A percentile compares a stretch with the other conserved stretches of the same genome.
phyloP scores from a whole-genome alignment of 2,113 vertebrate genomes.

The Cyrtonyx montezumae region DNA sequence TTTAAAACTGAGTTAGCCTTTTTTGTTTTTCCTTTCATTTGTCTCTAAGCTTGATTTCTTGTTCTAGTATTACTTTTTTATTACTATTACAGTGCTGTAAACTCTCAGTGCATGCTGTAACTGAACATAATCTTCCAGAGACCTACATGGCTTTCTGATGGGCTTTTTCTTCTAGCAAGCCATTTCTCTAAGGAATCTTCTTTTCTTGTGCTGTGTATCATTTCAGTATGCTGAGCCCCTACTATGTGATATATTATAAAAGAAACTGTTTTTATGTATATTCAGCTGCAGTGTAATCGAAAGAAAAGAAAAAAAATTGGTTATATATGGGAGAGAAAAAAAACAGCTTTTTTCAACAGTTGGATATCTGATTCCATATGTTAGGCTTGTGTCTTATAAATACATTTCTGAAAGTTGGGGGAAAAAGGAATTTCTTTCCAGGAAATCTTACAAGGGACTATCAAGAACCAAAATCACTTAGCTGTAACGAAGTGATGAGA shows the following conservation, averaged over 20 bases:
- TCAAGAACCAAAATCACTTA: background rate
- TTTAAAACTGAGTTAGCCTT: background rate
- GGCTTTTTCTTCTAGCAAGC: background rate
- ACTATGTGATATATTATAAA: background rate
- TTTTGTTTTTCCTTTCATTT: background rate
- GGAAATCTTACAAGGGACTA: background rate
- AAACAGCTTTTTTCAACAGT: background rate
- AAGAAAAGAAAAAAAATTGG: background rate
- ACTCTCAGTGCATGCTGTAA: background rate
- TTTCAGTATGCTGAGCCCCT: background rate
- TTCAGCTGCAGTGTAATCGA: background rate
- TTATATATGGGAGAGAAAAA: background rate
- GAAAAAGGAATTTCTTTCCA: background rate
- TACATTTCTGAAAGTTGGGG: background rate
- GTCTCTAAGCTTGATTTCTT: background rate
- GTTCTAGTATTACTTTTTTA: background rate
- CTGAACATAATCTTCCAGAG: background rate
- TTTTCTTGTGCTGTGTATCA: background rate
- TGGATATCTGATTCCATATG: background rate
- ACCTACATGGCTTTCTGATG: background rate
- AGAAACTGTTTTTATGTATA: background rate
- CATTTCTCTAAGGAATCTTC: background rate
- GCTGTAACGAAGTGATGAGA: background rate
- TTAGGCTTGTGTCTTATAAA: background rate
- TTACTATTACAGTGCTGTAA: background rate